phyloP scores from a whole-genome alignment of 2,113 vertebrate species.

The Trichechus manatus region DNA sequence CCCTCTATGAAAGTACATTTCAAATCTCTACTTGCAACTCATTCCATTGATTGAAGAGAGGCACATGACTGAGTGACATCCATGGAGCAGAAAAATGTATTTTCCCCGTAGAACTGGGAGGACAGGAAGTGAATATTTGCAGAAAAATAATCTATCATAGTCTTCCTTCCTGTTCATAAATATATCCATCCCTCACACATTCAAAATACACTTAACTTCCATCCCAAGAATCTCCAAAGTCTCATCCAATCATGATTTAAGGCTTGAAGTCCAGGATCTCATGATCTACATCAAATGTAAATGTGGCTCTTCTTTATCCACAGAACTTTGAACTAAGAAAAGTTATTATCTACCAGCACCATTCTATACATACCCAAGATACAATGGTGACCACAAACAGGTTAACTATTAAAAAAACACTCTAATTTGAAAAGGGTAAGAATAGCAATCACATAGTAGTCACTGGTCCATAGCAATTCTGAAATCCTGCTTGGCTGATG shows the following conservation, averaged over 20 bases:
- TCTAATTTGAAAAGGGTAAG: conserved; percentile 18
- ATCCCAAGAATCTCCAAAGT: not conserved
- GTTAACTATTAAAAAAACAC: not conserved
- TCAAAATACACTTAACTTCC: not conserved
- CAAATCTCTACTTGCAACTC: not conserved
- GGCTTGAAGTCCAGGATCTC: not conserved
- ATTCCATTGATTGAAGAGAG: not conserved
- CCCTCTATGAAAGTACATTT: not conserved
- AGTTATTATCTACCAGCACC: not conserved
- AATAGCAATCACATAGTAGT: not conserved
- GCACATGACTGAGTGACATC: not conserved
- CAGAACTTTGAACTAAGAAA: not conserved
- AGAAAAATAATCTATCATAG: not conserved
- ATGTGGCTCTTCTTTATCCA: not conserved
- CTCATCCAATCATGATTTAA: not conserved
- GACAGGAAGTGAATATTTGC: conserved; percentile 6
- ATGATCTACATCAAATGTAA: not conserved
- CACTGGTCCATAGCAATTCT: not conserved
- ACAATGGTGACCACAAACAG: not conserved
- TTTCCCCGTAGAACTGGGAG: not conserved
- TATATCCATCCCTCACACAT: not conserved
- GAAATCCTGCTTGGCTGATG: not conserved
- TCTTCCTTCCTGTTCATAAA: not conserved
- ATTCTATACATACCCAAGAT: not conserved
- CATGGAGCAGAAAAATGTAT: not conserved